Conservation (phyloP, 2,113 vertebrate genomes). For the Dunckerocampus dactyliophorus region DNA sequence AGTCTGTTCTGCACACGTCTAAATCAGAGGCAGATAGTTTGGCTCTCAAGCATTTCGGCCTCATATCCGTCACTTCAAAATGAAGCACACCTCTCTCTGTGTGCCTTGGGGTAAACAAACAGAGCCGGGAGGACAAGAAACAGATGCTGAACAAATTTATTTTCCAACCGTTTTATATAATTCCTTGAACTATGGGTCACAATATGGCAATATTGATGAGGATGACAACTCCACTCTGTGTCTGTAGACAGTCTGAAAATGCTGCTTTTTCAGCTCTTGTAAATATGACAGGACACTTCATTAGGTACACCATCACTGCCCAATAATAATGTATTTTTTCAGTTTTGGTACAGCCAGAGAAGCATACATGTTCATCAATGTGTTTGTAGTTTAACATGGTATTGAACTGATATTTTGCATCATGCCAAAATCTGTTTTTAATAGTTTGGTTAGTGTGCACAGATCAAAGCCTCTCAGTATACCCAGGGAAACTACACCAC, state of each 20-base stretch:
- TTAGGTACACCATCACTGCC: too few relatives aligned
- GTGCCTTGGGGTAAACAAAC: slow-evolving; percentile 44
- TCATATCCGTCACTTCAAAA: slow-evolving; percentile 39
- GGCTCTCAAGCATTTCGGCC: slow-evolving; percentile 35
- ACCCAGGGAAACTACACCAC: too few relatives aligned
- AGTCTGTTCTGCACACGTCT: slow-evolving; percentile 55
- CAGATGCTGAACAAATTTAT: slow-evolving; percentile 33
- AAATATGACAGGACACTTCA: neutral
- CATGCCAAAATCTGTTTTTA: too few relatives aligned
- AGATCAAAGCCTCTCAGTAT: too few relatives aligned
- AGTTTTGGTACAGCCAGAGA: too few relatives aligned
- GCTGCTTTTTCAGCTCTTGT: slow-evolving; percentile 6
- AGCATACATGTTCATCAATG: too few relatives aligned
- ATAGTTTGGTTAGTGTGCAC: too few relatives aligned
- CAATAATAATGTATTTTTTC: too few relatives aligned
- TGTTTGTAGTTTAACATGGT: too few relatives aligned
- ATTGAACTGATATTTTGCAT: too few relatives aligned
- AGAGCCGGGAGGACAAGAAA: slow-evolving; percentile 36
- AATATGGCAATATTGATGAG: slow-evolving; percentile 10
- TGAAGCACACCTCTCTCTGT: slow-evolving; percentile 48
- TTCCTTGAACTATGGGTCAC: slow-evolving; percentile 16
- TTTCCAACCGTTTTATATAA: slow-evolving; percentile 27
- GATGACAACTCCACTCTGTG: slow-evolving; percentile 17
- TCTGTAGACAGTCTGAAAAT: neutral
- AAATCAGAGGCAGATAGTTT: slow-evolving; percentile 55